Base-by-base conservation (phyloP, 2,888 invertebrate species). In the Eulithis prunata region DNA sequence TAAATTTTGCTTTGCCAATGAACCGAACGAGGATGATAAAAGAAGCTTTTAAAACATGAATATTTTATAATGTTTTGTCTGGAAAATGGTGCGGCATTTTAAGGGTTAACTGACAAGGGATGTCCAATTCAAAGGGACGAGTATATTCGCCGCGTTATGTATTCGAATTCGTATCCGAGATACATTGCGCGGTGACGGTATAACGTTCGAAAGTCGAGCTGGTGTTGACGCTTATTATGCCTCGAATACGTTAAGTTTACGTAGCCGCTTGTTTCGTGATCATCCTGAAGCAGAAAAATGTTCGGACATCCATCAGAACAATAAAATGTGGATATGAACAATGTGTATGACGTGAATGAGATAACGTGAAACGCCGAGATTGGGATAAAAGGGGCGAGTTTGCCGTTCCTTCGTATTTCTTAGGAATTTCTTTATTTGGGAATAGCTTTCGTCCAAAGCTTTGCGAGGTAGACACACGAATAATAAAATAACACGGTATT, bases 301-400 rank as follows among this genome's bases (percentile, higher is more conserved):
- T 52, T 32, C 63, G 51, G n/a, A 13, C 63, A 32, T 58, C 47
- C 13, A 53, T 57, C 57, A 58, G 54, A 54, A 58, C 53, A 51
- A 56, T 56, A 13, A 58, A 36, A 13, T 21, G 38, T 57, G 46
- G n/a, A 46, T 32, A 36, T 49, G 49, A 46, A 38, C 57, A 59
- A 45, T 52, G 32, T 43, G 62, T 8, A 49, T 21, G 49, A 45
- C 46, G 45, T 13, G 47, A 45, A 52, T 43, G 28, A 56, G 56
- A 56, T 57, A 51, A 52, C 52, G 46, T 36, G 62, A 46, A 62
- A 57, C 46, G 41, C 36, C n/a, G 36, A 62, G 62, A 56, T 62
- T 62, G 62, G 62, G 49, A 36, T 62, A 49, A 62, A 62, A 62
- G 52, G 57, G 62, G 57, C 62, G 51, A 8, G 28, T 36, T 62